Conservation (phyloP, 2,113 vertebrate genomes). For the Illadopsis cleaveri region DNA sequence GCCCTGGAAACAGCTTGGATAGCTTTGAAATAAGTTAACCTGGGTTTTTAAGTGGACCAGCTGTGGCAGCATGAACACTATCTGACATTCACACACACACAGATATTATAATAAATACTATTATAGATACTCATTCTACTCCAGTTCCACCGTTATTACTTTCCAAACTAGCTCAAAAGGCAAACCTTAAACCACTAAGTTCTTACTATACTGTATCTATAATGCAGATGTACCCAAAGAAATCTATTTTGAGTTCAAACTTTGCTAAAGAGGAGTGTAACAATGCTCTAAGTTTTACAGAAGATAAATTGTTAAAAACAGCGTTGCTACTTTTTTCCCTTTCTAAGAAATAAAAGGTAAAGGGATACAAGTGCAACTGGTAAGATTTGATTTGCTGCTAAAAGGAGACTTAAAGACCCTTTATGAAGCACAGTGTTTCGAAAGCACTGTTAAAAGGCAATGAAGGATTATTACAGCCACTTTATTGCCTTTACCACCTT, state of each 20-base stretch:
- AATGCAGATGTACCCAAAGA: background rate
- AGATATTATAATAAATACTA: background rate
- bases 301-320: background rate
- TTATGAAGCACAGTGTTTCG: background rate
- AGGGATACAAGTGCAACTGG: background rate
- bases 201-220: background rate
- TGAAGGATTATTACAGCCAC: background rate
- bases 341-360: background rate
- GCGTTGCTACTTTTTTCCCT: background rate
- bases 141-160: background rate
- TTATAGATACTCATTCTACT: background rate
- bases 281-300: background rate
- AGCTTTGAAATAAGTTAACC: background rate
- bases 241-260: background rate
- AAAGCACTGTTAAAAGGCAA: background rate
- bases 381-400: background rate
- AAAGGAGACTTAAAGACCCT: background rate
- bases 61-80: background rate
- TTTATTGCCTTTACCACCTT: background rate
- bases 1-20: background rate
- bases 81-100: background rate
- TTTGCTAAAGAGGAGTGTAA: background rate
- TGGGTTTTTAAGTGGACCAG: background rate
- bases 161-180: background rate
- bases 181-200: background rate